Evolutionary conservation across 2,888 invertebrate species (phyloP).

Genomic region (Melipona bicolor): DNA sequence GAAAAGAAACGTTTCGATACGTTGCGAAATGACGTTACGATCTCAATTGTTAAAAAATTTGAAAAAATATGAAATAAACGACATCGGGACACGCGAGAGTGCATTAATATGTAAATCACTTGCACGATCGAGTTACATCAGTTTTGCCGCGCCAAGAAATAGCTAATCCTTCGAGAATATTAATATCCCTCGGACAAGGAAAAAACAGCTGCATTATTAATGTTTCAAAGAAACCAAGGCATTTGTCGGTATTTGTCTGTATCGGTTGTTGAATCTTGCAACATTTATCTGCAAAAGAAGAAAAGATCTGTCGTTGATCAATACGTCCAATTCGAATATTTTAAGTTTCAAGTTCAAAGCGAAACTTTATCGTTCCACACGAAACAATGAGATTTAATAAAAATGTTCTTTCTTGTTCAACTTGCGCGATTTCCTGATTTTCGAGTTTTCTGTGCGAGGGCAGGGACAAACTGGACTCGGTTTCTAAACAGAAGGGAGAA

Average conservation of each 20-base stretch:
- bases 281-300: neutral
- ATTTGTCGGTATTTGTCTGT: neutral
- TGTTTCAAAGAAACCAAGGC: neutral
- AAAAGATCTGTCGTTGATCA: neutral
- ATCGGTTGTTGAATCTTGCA: neutral
- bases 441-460: neutral
- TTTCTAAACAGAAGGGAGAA: slow-evolving; percentile 3
- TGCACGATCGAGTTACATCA: neutral
- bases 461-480: neutral
- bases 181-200: neutral
- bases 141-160: neutral
- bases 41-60: neutral
- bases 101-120: neutral
- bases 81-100: neutral
- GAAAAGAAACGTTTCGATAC: neutral
- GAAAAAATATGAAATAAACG: neutral
- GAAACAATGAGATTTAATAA: too few species aligned
- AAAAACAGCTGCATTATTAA: neutral
- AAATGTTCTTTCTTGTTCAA: too few species aligned
- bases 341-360: neutral
- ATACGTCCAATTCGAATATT: neutral
- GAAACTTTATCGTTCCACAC: too few species aligned
- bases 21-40: neutral
- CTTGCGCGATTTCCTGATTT: neutral
- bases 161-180: neutral